A percentile compares a stretch with the other conserved stretches of the same genome.
Conservation (phyloP, 2,797 vertebrate genomes). For the Lophotriccus pileatus region DNA sequence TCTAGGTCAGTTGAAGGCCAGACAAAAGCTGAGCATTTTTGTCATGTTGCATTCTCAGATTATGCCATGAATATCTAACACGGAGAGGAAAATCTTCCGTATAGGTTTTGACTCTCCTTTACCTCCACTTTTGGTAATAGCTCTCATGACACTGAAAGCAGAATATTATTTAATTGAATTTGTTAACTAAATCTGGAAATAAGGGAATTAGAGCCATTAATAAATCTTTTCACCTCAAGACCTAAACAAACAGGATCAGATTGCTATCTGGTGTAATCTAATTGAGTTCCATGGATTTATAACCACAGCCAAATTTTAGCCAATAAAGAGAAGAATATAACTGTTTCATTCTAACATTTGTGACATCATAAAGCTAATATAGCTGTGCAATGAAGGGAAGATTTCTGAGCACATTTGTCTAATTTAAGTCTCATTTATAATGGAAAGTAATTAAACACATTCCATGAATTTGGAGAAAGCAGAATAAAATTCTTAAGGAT, state of each 20-base stretch:
- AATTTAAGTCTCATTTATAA: conserved; percentile 53
- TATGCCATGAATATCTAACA: neutral
- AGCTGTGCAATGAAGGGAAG: conserved; percentile 15
- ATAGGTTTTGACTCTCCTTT: neutral
- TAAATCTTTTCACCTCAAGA: conserved; percentile 42
- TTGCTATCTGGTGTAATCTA: conserved; percentile 37
- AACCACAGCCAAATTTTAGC: conserved; percentile 13
- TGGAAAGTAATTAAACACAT: conserved; percentile 43
- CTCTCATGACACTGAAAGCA: neutral
- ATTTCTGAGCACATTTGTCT: conserved; percentile 41
- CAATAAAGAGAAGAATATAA: conserved; percentile 35
- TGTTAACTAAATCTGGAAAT: conserved; percentile 20
- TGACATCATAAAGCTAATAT: conserved; percentile 50
- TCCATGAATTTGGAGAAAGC: conserved; percentile 30
- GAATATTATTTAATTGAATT: neutral
- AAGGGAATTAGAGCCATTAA: conserved; percentile 1
- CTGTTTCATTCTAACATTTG: conserved; percentile 46
- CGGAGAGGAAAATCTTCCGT: neutral
- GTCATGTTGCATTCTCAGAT: neutral
- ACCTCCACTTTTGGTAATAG: neutral
- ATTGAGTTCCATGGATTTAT: conserved; percentile 42
- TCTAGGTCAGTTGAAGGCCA: neutral
- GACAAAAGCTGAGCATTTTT: neutral
- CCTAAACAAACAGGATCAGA: conserved; percentile 33
- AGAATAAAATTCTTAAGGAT: conserved; percentile 22